Base-by-base conservation (phyloP, 2,797 vertebrate genomes). In the Coregonus ussuriensis region DNA sequence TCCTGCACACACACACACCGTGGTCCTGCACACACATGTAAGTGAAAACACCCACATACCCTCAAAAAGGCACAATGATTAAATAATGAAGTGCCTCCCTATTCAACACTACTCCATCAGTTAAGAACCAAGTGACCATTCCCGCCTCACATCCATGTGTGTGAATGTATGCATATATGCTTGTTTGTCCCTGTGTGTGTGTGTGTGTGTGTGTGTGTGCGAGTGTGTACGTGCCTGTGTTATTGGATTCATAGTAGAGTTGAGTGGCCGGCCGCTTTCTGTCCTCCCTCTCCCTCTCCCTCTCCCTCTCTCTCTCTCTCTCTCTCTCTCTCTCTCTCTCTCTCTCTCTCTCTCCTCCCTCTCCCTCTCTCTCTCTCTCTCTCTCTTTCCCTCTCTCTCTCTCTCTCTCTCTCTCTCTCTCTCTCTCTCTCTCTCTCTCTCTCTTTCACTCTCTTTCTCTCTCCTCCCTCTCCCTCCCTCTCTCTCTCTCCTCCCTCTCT, bases 231-330 rank as follows among this genome's bases (percentile, higher is more conserved):
- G 54, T 51, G 68, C 59, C 69, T 54, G 75, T 71, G 75, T 79
- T 77, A 74, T 33, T 74, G 82, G 87, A 84, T 87, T 89, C 87
- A 89, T 86, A 88, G 88, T 83, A 84, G 84, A 82, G n/a, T 18
- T 16, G 83, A 83, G 87, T 85, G 81, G 81, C 80, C 82, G 78
- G 78, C 80, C 81, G 79, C 86, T 35, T 25, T 25, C 25, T 25
- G 25, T 25, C 25, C n/a, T 51, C 37, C 14, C 68, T 47, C 68
- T 54, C 53, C 15, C 53, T 54, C 53, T 54, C 41, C 2, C 37
- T 0, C 54, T 59, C 54, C 0, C n/a, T 16, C 54, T 56, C 54
- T 14, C 15, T n/a, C 15, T 3, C 56, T 59, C 15, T 63, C 18
- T 7, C n/a, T 21, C n/a, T 4, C 16, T 25, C 59, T 1, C 13